Base-by-base conservation (phyloP, 1,140 invertebrate species). In the Chrysoperla carnea region DNA sequence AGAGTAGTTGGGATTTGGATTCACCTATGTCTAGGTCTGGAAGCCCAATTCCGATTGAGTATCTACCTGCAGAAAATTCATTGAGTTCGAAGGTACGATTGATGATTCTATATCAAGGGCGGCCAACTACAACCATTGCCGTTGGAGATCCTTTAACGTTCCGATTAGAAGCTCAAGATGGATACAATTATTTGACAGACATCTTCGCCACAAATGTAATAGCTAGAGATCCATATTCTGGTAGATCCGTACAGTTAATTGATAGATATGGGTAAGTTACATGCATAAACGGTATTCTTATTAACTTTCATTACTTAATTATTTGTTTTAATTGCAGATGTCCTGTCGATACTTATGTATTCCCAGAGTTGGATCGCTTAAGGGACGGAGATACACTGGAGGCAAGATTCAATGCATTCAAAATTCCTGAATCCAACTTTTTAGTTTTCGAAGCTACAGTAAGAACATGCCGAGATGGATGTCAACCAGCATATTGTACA, bases 351-450 rank as follows among this genome's bases (percentile, higher is more conserved):
- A 80, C 84, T 33, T 88, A 84, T 56, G 86, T 93, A 1, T 93
- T 93, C 63, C 88, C 88, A 0, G 84, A 88, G 54, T 57, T 93
- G 47, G 87, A 91, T 54, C 78, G 83, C 55, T 72, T 86, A 1
- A 69, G 87, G 15, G 84, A 78, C 52, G 83, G 84, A 0, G 85
- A 90, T 52, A 88, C 84, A 8, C 63, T 92, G 6, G 87, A 91
- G 65, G 85, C 87, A 0, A 70, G 86, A 49, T 93, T 93, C 56
- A 90, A 91, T 62, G 89, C 89, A 2, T 93, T 92, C 52, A 93
- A 93, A 63, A 90, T 93, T 51, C 89, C 89, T 0, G 87, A 92
- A 67, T 91, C 88, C 0, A 92, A 92, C 58, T 90, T 90, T 64
- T 58, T 93, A 38, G 85, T 93, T 1, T 93, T 93, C 56, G 87